Evolutionary conservation across 2,888 invertebrate genomes (phyloP), one percentile per base, ranked within the genome.

Genomic region (Amphipyra tragopoginis): DNA sequence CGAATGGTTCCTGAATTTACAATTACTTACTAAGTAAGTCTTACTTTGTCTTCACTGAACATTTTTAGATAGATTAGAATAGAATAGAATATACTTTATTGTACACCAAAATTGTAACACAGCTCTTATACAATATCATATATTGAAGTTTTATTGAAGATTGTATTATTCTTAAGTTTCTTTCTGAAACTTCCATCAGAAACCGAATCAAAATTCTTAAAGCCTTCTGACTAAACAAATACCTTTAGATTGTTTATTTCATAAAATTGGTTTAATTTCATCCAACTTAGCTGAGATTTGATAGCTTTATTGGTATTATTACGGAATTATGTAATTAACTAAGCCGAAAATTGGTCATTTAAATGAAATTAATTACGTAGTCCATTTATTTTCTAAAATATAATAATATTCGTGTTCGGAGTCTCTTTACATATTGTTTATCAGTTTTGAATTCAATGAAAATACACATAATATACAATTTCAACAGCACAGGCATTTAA

Each of bases 261-360:
- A 38, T 11, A 21, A 21, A 21, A 21, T 21, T 21, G 21, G 21
- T 21, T 21, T 21, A 21, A 7, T 5, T 7, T 40, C 13, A 5
- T 34, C 36, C 15, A 36, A 49, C 33, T 44, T 34, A 15, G 26
- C 10, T 21, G 8, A 40, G 11, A 40, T 63, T 13, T 34, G 34
- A 39, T 29, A 11, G 10, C 29, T 48, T 9, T 39, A 38, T 40
- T 29, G 10, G 11, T 26, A 39, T 45, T 36, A 40, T 59, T 44
- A 52, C 10, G 11, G 8, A 52, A 6, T 4, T 39, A 48, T 33
- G 26, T 66, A 45, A 60, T 65, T 50, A 51, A 48, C 26, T 45
- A 36, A 45, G 34, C 55, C 71, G 36, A 42, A 45, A 13, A 38
- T 44, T 55, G 36, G 15, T 34, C 5, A 5, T 21, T 21, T 21